A percentile compares a stretch with the other conserved stretches of the same genome.
Evolutionary conservation across 2,113 vertebrate species (phyloP).

Genomic region (Natator depressus): DNA sequence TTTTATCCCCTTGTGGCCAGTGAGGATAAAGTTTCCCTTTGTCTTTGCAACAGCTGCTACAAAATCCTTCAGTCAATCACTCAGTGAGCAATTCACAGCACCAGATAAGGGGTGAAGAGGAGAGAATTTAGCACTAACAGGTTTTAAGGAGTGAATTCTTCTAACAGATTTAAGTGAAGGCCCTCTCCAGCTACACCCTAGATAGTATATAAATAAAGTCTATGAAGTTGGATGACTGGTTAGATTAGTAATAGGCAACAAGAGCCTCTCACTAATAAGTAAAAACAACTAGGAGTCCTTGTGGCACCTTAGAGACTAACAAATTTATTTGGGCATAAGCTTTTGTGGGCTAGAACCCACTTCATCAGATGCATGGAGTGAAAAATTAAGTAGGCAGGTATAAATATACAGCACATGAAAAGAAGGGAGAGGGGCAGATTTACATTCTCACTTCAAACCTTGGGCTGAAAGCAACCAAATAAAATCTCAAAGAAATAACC

Average conservation of each 20-base stretch:
- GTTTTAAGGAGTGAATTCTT: neutral
- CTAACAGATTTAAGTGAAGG: fast-evolving
- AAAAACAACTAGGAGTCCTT: too few species aligned
- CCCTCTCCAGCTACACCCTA: fast-evolving
- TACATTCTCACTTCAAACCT: neutral
- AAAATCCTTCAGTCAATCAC: neutral
- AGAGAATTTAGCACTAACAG: neutral
- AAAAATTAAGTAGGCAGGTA: too few species aligned
- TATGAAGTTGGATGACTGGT: neutral
- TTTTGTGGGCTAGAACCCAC: too few species aligned
- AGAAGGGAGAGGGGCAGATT: neutral
- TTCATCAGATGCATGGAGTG: too few species aligned
- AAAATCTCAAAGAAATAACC: neutral
- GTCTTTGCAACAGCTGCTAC: constrained; percentile 34
- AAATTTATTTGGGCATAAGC: too few species aligned
- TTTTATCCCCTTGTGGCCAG: constrained; percentile 3
- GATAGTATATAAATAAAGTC: neutral
- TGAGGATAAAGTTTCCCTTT: constrained; percentile 39
- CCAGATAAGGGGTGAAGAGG: fast-evolving
- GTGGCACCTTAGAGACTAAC: too few species aligned
- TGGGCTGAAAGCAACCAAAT: neutral
- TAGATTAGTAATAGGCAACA: neutral
- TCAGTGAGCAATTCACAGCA: constrained; percentile 9
- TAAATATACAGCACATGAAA: too few species aligned
- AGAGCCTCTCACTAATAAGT: neutral